phyloP scores from a whole-genome alignment of 2,113 vertebrate species.

The Plectropomus leopardus region DNA sequence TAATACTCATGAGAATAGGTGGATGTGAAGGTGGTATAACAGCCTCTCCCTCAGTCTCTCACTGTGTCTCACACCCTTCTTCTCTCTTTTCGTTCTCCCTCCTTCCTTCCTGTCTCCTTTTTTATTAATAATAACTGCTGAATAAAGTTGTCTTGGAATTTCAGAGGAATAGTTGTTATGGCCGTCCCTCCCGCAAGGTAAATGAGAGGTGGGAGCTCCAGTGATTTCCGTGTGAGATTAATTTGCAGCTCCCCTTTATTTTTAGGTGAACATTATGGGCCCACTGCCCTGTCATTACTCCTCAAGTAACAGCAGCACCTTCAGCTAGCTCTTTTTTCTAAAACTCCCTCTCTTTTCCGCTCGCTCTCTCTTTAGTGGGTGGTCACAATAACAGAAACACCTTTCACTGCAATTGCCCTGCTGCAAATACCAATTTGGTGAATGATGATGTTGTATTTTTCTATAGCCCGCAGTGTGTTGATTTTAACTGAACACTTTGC shows the following conservation, averaged over 20 bases:
- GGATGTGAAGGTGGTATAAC: constrained; percentile 45
- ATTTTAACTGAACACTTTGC: neutral
- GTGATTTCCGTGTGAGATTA: constrained; percentile 50
- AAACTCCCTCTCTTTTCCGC: constrained; percentile 5
- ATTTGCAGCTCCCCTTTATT: constrained; percentile 60
- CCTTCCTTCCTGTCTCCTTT: constrained; percentile 33
- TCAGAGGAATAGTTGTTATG: constrained; percentile 56
- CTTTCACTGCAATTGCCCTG: neutral
- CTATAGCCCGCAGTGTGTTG: neutral
- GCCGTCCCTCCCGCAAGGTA: constrained; percentile 19
- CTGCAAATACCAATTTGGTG: neutral
- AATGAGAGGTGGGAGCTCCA: constrained; percentile 49
- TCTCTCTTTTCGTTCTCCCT: neutral
- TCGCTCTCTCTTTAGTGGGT: neutral
- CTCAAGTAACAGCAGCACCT: constrained; percentile 31
- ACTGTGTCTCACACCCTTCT: constrained; percentile 14
- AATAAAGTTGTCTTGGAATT: constrained; percentile 50
- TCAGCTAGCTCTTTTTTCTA: neutral
- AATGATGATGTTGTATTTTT: neutral
- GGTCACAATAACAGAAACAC: constrained; percentile 15
- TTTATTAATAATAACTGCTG: constrained; percentile 49
- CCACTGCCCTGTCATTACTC: constrained; percentile 41
- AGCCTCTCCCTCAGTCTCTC: constrained; percentile 33
- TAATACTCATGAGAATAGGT: constrained; percentile 47
- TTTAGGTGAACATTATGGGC: constrained; percentile 49